A percentile compares a stretch with the other conserved stretches of the same genome.
Conservation (phyloP, 2,797 vertebrate genomes). For the Cyclura pinguis region DNA sequence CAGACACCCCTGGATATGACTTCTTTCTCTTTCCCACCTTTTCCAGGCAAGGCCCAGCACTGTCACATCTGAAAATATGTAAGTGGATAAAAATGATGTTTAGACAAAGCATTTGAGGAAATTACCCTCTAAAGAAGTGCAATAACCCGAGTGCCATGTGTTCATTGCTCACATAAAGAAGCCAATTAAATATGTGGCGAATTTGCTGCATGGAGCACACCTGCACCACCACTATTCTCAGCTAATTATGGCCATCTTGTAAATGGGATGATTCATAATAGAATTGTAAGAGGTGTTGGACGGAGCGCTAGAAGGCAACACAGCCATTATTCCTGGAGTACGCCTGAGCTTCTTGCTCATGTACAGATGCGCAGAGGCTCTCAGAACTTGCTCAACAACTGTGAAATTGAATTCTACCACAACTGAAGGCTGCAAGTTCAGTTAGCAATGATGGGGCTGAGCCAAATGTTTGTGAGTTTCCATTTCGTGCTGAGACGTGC, state of each 20-base stretch:
- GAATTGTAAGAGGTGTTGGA: constrained; percentile 23
- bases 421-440: constrained; percentile 4
- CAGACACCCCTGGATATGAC: background rate
- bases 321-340: background rate
- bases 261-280: constrained; percentile 50
- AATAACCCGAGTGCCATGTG: constrained; percentile 42
- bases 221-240: constrained; percentile 44
- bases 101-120: constrained; percentile 52
- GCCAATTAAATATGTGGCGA: constrained; percentile 10
- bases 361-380: background rate
- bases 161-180: constrained; percentile 40
- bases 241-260: constrained; percentile 45
- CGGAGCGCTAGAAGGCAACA: background rate
- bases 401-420: background rate
- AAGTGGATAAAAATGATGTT: constrained; percentile 33
- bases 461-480: constrained; percentile 3
- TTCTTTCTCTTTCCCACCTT: background rate
- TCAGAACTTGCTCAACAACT: background rate
- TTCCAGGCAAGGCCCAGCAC: background rate
- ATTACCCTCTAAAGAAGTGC: constrained; percentile 42
- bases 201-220: constrained; percentile 24
- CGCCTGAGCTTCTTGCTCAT: background rate
- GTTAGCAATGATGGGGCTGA: background rate
- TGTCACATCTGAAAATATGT: constrained; percentile 18
- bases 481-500: background rate